Conservation (phyloP, 1,140 invertebrate species). For the Polypedilum pembai region DNA sequence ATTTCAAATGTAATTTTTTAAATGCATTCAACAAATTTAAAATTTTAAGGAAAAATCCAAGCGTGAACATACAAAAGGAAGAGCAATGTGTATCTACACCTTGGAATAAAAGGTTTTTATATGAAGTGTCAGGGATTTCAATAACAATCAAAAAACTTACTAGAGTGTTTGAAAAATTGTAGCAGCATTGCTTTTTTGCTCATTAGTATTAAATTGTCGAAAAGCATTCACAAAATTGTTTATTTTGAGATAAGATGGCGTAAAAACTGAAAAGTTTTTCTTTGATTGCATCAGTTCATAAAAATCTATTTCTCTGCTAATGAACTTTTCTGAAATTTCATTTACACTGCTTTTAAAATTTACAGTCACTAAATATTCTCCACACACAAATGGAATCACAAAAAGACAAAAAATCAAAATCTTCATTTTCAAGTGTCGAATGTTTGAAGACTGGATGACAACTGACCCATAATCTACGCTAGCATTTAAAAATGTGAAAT, state of each 20-base stretch:
- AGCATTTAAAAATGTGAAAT: not conserved
- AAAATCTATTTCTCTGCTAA: not conserved
- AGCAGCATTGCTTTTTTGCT: not conserved
- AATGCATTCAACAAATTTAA: too few species aligned
- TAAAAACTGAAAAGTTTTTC: not conserved
- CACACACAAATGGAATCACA: not conserved
- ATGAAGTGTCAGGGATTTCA: too few species aligned
- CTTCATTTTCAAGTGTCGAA: not conserved
- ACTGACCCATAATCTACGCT: too few species aligned
- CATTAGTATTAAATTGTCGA: not conserved
- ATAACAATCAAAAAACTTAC: not conserved
- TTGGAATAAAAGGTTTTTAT: too few species aligned
- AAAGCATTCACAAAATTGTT: not conserved
- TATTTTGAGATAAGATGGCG: not conserved
- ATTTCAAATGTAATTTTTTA: too few species aligned
- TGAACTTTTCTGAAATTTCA: not conserved
- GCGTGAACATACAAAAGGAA: too few species aligned
- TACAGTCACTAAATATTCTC: not conserved
- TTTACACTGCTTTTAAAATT: not conserved
- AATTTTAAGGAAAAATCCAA: too few species aligned
- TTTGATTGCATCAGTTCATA: not conserved
- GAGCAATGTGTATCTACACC: too few species aligned
- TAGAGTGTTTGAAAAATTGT: not conserved
- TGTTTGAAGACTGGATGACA: too few species aligned
- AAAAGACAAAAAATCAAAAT: not conserved